These are phyloP conservation scores for Bucorvus abyssinicus DNA, from an alignment of 2,797 vertebrate species.

Conservation along the genomic window DNA sequence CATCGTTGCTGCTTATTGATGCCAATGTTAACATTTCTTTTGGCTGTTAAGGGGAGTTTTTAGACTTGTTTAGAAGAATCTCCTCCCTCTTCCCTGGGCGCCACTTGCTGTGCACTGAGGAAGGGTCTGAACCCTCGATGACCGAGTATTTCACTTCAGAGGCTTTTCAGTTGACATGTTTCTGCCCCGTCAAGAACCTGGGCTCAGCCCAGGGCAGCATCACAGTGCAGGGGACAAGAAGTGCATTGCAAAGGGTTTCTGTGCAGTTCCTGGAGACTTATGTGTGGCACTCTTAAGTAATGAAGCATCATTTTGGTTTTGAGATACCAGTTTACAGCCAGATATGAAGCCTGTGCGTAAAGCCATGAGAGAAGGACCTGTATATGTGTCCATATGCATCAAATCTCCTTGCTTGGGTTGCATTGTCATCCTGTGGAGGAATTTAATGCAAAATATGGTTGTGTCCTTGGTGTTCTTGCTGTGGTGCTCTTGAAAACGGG, in stretches of 20 bases:
- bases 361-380: not conserved
- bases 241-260: not conserved
- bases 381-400: not conserved
- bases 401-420: not conserved
- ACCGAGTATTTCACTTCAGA: not conserved
- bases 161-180: not conserved
- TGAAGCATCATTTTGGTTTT: not conserved
- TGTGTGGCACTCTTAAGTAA: not conserved
- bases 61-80: not conserved
- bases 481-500: conserved; percentile 3
- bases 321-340: not conserved
- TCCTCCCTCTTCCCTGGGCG: not conserved
- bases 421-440: not conserved
- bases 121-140: not conserved
- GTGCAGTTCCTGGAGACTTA: not conserved
- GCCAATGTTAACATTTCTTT: conserved; percentile 6
- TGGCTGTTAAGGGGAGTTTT: conserved; percentile 3
- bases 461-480: not conserved
- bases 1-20: not conserved
- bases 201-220: not conserved
- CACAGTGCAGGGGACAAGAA: not conserved
- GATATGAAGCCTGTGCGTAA: not conserved
- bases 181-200: not conserved
- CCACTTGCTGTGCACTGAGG: not conserved
- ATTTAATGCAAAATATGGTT: not conserved